Evolutionary conservation across 2,113 vertebrate genomes (phyloP).

Genomic region (Phycodurus eques): DNA sequence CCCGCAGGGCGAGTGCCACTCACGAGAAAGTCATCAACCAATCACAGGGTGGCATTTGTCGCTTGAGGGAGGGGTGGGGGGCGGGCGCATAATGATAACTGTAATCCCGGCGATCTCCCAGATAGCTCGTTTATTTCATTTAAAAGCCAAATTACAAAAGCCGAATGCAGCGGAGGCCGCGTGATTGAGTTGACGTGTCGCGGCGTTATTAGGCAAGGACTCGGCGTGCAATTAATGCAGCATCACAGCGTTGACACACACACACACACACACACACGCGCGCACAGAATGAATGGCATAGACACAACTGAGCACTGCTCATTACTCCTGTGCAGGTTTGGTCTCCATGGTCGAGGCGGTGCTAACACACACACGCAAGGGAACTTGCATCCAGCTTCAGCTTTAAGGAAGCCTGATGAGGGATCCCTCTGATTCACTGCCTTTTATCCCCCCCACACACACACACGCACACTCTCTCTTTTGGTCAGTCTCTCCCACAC

Average conservation of each 20-base stretch:
- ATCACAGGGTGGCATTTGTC: slow-evolving; percentile 65
- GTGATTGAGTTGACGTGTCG: slow-evolving; percentile 36
- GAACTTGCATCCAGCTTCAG: slow-evolving; percentile 26
- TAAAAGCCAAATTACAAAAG: slow-evolving; percentile 68
- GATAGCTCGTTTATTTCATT: slow-evolving; percentile 69
- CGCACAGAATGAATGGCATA: slow-evolving; percentile 34
- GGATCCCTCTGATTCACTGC: slow-evolving; percentile 66
- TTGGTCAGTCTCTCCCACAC: slow-evolving; percentile 37
- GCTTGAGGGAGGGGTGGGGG: slow-evolving; percentile 30
- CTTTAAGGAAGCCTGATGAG: slow-evolving; percentile 58
- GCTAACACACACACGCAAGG: slow-evolving; percentile 30
- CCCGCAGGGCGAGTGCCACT: slow-evolving; percentile 68
- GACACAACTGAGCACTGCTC: slow-evolving; percentile 62
- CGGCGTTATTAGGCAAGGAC: slow-evolving; percentile 67
- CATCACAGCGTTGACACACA: slow-evolving; percentile 61
- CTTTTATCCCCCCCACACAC: slow-evolving; percentile 61
- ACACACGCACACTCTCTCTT: slow-evolving; percentile 30
- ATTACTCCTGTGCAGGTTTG: slow-evolving; percentile 58
- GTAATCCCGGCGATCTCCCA: slow-evolving; percentile 62
- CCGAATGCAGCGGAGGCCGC: slow-evolving; percentile 56
- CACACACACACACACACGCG: slow-evolving; percentile 30
- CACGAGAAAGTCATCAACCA: slow-evolving; percentile 68
- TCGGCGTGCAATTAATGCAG: slow-evolving; percentile 69
- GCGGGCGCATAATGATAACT: slow-evolving; percentile 51
- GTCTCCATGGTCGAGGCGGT: slow-evolving; percentile 54